phyloP scores from a whole-genome alignment of 2,797 vertebrate species.

The Rhinophrynus dorsalis region DNA sequence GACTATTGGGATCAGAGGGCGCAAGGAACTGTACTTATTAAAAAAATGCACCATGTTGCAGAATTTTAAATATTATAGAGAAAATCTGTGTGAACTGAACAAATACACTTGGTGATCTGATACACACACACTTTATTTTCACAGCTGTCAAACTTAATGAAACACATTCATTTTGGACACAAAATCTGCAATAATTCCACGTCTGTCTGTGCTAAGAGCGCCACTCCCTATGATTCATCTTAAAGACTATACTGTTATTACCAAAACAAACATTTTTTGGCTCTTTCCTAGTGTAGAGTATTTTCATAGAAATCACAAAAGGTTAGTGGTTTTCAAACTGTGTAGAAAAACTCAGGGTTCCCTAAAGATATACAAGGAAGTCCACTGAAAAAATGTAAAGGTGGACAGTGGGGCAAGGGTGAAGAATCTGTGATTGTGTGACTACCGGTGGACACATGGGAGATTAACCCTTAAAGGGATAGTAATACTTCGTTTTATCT shows the following conservation, averaged over 20 bases:
- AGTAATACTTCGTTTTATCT: too few relatives aligned
- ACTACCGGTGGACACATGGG: too few relatives aligned
- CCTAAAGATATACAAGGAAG: too few relatives aligned
- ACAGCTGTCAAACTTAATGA: constrained; percentile 38
- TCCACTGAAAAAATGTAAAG: too few relatives aligned
- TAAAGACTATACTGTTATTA: constrained; percentile 1
- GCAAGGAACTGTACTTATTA: background rate
- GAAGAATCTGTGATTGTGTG: too few relatives aligned
- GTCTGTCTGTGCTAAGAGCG: constrained; percentile 8
- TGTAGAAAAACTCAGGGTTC: too few relatives aligned
- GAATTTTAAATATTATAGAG: background rate
- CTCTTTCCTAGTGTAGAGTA: background rate
- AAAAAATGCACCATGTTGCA: background rate
- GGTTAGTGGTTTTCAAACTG: too few relatives aligned
- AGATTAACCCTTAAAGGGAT: too few relatives aligned
- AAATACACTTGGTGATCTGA: constrained; percentile 12
- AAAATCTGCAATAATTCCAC: constrained; percentile 31
- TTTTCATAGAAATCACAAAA: too few relatives aligned
- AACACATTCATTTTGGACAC: constrained; percentile 41
- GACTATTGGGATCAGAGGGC: constrained; percentile 28
- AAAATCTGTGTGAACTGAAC: background rate
- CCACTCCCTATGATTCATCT: constrained; percentile 42
- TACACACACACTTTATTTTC: constrained; percentile 21
- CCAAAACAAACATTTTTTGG: constrained; percentile 5
- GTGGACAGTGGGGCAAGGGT: too few relatives aligned